Evolutionary conservation across 2,113 vertebrate genomes (phyloP).

Genomic region (Columbina picui): DNA sequence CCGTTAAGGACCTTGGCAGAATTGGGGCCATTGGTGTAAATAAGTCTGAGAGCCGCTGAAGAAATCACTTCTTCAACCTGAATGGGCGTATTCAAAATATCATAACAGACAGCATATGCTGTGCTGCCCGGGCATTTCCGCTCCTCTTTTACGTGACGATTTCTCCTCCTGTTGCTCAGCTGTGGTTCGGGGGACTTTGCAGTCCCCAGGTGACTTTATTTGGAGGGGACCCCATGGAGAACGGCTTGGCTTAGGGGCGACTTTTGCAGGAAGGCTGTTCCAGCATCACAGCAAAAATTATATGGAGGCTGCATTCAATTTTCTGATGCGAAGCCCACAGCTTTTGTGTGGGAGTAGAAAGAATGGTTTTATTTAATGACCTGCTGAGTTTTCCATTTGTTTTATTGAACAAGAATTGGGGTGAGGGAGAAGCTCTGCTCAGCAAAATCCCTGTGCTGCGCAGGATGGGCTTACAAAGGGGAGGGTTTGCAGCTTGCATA

Average conservation of each 20-base stretch:
- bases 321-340: neutral
- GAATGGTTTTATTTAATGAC: constrained; percentile 31
- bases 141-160: rapidly evolving
- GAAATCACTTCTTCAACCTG: neutral
- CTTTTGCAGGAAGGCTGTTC: neutral
- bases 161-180: neutral
- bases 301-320: neutral
- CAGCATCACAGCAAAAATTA: neutral
- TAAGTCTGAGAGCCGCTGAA: neutral
- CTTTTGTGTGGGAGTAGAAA: constrained; percentile 7
- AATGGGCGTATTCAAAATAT: neutral
- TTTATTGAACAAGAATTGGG: neutral
- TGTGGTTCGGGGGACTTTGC: neutral
- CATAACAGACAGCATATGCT: rapidly evolving
- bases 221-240: neutral
- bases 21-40: neutral
- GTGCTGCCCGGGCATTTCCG: neutral
- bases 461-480: rapidly evolving
- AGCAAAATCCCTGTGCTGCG: neutral
- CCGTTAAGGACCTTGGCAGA: neutral
- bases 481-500: neutral
- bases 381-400: constrained; percentile 20
- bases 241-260: neutral
- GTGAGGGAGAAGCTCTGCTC: constrained; percentile 16
- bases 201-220: rapidly evolving